These are phyloP conservation scores for Dascillus cervinus DNA, from an alignment of 2,888 invertebrate genomes.

Conservation along the genomic window DNA sequence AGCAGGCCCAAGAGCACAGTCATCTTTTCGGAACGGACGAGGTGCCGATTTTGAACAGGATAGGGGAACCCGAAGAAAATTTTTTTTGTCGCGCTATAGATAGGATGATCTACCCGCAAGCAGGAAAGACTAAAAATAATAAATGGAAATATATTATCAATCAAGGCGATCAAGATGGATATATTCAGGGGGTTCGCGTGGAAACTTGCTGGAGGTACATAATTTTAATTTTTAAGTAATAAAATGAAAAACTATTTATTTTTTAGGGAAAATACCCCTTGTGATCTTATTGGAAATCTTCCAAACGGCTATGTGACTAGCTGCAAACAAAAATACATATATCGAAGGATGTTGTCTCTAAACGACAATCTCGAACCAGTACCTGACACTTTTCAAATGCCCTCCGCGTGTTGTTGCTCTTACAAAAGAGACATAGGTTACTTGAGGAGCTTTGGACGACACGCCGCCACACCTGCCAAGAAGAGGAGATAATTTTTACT, in stretches of 20 bases:
- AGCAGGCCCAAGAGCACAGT: conserved; percentile 21
- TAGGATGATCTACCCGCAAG: conserved; percentile 54
- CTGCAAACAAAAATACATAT: conserved; percentile 54
- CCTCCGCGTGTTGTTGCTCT: conserved; percentile 68
- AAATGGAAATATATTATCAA: conserved; percentile 66
- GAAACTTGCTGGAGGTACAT: conserved; percentile 65
- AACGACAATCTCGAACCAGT: conserved; percentile 40
- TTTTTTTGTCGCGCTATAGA: conserved; percentile 34
- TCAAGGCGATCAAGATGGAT: conserved; percentile 46
- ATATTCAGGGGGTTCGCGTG: conserved; percentile 61
- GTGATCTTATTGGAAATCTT: conserved; percentile 43
- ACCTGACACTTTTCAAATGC: conserved; percentile 53
- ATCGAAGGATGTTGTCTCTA: conserved; percentile 48
- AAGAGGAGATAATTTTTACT: background rate
- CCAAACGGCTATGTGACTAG: conserved; percentile 42
- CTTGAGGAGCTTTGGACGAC: conserved; percentile 6
- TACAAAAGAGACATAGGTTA: conserved; percentile 27
- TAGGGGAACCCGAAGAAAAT: conserved; percentile 24
- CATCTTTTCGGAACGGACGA: conserved; percentile 27
- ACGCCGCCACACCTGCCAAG: background rate
- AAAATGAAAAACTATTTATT: background rate
- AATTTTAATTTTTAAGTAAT: conserved; percentile 2
- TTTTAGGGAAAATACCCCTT: conserved; percentile 42
- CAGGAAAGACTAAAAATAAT: conserved; percentile 51
- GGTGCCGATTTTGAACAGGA: conserved; percentile 23